Percentiles rank a stretch among this genome's conserved stretches.
Conservation (phyloP, 2,113 vertebrate genomes). For the Brienomyrus longianalis region DNA sequence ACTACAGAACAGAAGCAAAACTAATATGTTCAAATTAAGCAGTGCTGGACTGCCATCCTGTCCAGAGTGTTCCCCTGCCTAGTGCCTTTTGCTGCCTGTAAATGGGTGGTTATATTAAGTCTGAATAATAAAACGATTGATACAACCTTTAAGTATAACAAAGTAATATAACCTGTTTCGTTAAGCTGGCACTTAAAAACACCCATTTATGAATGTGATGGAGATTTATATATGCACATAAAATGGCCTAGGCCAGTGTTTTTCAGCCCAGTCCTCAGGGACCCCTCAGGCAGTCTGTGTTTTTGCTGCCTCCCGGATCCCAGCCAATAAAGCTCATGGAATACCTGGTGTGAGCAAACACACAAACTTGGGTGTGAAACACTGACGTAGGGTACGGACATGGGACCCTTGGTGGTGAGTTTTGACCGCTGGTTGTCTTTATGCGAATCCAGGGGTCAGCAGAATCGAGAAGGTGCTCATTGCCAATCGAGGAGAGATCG, state of each 20-base stretch:
- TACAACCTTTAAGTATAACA: background rate
- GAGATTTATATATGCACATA: background rate
- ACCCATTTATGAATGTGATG: background rate
- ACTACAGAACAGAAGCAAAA: background rate
- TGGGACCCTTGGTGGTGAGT: background rate
- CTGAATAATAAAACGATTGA: background rate
- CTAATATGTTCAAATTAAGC: background rate
- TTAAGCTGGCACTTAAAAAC: background rate
- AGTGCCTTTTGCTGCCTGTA: background rate
- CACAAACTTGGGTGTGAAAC: background rate
- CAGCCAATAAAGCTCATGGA: background rate
- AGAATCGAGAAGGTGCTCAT: conserved; percentile 86
- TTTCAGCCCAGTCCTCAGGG: background rate
- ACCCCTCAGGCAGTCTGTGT: background rate
- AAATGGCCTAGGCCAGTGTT: background rate
- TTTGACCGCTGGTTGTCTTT: background rate
- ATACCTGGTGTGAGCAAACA: background rate
- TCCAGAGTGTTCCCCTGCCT: background rate
- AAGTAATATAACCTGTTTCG: background rate
- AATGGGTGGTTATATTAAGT: background rate
- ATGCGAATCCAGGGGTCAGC: conserved; percentile 50
- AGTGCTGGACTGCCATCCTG: background rate
- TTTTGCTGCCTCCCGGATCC: background rate
- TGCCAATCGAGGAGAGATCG: conserved; percentile 94
- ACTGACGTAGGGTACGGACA: background rate